A percentile compares a stretch with the other conserved stretches of the same genome.
phyloP scores from a whole-genome alignment of 2,797 vertebrate species.

The Hephaestus fuliginosus region DNA sequence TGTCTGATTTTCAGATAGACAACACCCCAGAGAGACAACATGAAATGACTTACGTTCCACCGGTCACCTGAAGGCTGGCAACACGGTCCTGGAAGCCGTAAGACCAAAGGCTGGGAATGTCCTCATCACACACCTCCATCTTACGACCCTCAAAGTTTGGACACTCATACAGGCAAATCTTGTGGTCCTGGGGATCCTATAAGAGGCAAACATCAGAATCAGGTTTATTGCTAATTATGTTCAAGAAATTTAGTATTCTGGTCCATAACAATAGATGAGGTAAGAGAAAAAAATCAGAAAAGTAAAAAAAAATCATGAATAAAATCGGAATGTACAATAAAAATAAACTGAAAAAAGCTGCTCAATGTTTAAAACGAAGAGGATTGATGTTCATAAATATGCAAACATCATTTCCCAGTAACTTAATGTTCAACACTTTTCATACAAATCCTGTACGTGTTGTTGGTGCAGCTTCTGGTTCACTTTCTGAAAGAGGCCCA shows the following conservation, averaged over 20 bases:
- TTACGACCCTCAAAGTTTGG: constrained; percentile 90
- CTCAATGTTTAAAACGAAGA: neutral
- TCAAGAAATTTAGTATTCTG: neutral
- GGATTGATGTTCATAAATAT: neutral
- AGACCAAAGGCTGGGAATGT: constrained; percentile 90
- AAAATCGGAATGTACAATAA: neutral
- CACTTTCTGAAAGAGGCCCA: neutral
- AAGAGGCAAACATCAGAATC: constrained; percentile 7
- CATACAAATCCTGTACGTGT: neutral
- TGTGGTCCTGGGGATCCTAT: constrained; percentile 90
- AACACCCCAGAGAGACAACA: neutral
- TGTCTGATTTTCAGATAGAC: neutral
- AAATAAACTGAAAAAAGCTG: too few relatives aligned
- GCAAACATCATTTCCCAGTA: neutral
- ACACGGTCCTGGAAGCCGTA: constrained; percentile 91
- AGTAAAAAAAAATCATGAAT: constrained; percentile 3
- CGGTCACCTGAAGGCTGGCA: constrained; percentile 88
- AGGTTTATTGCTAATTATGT: neutral
- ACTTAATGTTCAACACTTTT: neutral
- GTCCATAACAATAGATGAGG: neutral
- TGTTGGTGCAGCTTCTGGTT: neutral
- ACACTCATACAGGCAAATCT: constrained; percentile 88
- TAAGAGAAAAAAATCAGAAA: neutral
- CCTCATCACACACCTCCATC: constrained; percentile 91
- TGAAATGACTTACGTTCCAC: constrained; percentile 87